Evolutionary conservation across 2,888 invertebrate species (phyloP), one percentile per base, ranked within the genome.

Genomic region (Erebia aethiops): DNA sequence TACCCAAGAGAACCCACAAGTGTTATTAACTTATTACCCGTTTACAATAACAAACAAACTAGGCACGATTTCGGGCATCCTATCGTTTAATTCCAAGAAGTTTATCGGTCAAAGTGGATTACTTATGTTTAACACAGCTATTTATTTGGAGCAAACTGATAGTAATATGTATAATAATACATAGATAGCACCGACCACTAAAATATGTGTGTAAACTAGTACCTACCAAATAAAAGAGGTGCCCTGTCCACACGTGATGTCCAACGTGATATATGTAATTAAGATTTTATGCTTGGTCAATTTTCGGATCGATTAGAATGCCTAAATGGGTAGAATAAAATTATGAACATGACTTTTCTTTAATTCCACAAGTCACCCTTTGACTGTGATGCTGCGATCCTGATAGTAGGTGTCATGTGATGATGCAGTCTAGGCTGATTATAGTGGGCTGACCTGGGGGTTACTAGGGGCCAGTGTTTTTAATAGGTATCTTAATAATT

Each of bases 31-130:
- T n/a, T n/a, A n/a, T n/a, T n/a, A n/a, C 56, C 56, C 13, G 18
- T 57, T 57, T 11, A 57, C 57, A 26, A 11, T 13, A 57, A 58
- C 13, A n/a, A 9, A 18, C 7, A 11, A 2, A 41, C 41, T 8
- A 41, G 13, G 9, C 7, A 57, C 14, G 9, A n/a, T 26, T 26
- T 41, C 43, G 11, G 57, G 16, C 60, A 60, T 43, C 7, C 35
- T 35, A 41, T 16, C 58, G 14, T 9, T 18, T 60, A 43, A 60
- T 60, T n/a, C 60, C 41, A n/a, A 41, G 60, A 60, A 57, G 56
- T 57, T 54, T 57, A 57, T 57, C 56, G 56, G 56, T 57, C 41
- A 43, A 60, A 57, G 56, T 57, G 56, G 60, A 60, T 60, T 60
- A 16, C 14, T 43, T 16, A 16, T 60, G 16, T 41, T 16, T 43